phyloP scores from a whole-genome alignment of 1,140 invertebrate genomes.

The Calosoma granatense region DNA sequence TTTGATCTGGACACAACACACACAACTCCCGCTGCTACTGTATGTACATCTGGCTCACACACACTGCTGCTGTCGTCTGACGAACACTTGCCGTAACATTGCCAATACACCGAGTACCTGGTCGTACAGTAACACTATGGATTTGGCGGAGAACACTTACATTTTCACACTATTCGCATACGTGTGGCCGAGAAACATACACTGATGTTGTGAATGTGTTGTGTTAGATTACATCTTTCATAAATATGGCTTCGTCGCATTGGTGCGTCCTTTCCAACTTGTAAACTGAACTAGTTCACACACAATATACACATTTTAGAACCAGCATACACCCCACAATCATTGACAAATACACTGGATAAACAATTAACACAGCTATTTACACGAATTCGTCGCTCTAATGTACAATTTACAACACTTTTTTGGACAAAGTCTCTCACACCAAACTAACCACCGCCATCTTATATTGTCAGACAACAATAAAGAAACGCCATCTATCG shows the following conservation, averaged over 20 bases:
- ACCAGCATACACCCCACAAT: conserved; percentile 13
- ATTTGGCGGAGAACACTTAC: not conserved
- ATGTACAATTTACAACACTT: conserved; percentile 10
- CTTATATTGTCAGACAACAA: conserved; percentile 28
- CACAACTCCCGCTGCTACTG: not conserved
- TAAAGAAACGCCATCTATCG: conserved; percentile 28
- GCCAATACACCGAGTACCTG: not conserved
- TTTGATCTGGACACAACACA: no score
- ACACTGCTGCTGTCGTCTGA: no score
- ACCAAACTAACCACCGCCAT: conserved; percentile 30
- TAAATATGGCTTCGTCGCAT: conserved; percentile 31
- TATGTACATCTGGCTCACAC: not conserved
- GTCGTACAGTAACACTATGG: conserved; percentile 1
- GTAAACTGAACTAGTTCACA: conserved; percentile 17
- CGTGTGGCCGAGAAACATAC: not conserved
- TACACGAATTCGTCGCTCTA: conserved; percentile 4
- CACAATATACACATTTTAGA: conserved; percentile 11
- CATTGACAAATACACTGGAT: conserved; percentile 9
- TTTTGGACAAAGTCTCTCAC: conserved; percentile 19
- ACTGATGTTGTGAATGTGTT: conserved; percentile 7
- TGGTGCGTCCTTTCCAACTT: conserved; percentile 15
- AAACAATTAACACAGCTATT: no score
- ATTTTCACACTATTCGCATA: not conserved
- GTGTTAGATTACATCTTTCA: conserved; percentile 21
- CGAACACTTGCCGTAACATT: not conserved